Conservation (phyloP, 2,113 vertebrate species). For the Catharus fuscescens region DNA sequence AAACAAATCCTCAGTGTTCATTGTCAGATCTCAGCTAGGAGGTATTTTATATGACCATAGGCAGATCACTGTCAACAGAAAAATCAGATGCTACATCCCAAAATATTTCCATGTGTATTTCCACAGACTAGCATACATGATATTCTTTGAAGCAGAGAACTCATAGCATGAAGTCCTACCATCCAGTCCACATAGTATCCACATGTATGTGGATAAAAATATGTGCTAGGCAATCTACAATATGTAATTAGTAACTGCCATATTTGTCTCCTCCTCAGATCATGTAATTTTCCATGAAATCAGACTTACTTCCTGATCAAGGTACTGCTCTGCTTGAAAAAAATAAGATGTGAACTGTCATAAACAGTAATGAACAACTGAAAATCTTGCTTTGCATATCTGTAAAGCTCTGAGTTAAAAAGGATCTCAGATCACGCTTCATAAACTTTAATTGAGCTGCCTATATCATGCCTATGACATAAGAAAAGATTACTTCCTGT, state of each 20-base stretch:
- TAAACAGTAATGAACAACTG: not conserved
- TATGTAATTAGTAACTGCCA: not conserved
- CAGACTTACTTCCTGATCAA: not conserved
- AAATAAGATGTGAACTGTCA: not conserved
- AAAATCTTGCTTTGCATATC: slow-evolving; percentile 22
- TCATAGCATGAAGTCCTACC: not conserved
- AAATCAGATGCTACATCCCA: not conserved
- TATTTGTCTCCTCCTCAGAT: not conserved
- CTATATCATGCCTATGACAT: not conserved
- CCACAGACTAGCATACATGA: not conserved
- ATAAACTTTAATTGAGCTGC: slow-evolving; percentile 54
- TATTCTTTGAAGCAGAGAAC: not conserved
- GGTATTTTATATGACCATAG: slow-evolving; percentile 25
- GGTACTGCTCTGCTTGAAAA: not conserved
- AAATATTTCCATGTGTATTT: not conserved
- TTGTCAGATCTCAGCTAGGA: slow-evolving; percentile 34
- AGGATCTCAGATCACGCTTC: slow-evolving; percentile 11
- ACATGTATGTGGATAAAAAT: not conserved
- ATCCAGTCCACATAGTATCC: not conserved
- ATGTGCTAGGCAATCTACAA: not conserved
- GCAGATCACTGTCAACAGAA: not conserved
- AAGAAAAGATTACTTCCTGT: slow-evolving; percentile 21
- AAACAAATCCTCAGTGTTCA: slow-evolving; percentile 36
- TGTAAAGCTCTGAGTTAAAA: not conserved
- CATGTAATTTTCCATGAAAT: not conserved